Evolutionary conservation across 1,140 invertebrate species (phyloP), one percentile per base, ranked within the genome.

Genomic region (Homarus americanus): DNA sequence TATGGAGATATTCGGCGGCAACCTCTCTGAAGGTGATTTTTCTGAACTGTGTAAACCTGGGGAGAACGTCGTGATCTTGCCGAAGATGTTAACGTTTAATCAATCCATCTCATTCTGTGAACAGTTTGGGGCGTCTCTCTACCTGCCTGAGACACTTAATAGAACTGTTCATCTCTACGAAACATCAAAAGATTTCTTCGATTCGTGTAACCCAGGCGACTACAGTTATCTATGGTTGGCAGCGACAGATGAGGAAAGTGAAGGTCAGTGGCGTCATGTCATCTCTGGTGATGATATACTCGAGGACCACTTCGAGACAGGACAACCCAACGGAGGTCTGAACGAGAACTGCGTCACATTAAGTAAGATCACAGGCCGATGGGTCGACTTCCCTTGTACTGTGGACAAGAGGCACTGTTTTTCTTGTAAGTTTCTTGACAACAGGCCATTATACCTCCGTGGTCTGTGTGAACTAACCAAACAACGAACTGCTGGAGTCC

Each of bases 21-120:
- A 78, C 2, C 72, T 49, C 41, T 34, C 17, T 15, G 28, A 4
- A 10, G 15, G 17, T 20, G 12, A 41, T 24, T 72, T 90, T 5
- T 28, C 41, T 1, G 36, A 63, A 3, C 38, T 90, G 3, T 90
- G 88, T 24, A 4, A 20, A 12, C 28, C 41, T 20, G 36, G 58
- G 1, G 88, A 84, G 32, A 12, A 82, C 32, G 82, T 82, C 32
- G 2, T 82, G 1, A 90, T 90, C 20, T 78, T 90, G 20, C 88
- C 88, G 17, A 82, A 90, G 66, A 28, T 10, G 12, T 28, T 36
- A 28, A 76, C 49, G 1, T 84, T 83, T 41, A 15, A 5, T 0
- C 36, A 84, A 3, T 82, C 88, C 0, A 2, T 17, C 7, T 32
- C n/a, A 63, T 66, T 90, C 1, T 90, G 88, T 76, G 41, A 38